phyloP scores from a whole-genome alignment of 2,797 vertebrate species.

The Mormyrops attenuatus region DNA sequence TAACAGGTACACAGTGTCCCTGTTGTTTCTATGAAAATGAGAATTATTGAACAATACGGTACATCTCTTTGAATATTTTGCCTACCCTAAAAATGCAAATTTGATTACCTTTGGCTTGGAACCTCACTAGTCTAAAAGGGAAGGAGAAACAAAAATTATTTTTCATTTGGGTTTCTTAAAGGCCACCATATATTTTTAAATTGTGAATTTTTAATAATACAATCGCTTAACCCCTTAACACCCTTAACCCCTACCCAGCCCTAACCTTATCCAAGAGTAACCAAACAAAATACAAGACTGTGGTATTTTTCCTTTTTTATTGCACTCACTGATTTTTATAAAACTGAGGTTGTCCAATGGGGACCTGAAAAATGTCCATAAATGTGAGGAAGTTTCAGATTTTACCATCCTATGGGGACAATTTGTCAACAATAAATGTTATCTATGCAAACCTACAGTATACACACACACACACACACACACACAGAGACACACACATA shows the following conservation, averaged over 20 bases:
- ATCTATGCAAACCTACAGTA: neutral
- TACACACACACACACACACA: neutral
- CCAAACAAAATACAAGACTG: neutral
- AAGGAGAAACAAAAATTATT: neutral
- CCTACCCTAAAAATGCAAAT: neutral
- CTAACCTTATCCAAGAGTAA: neutral
- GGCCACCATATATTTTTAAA: neutral
- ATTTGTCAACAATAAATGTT: neutral
- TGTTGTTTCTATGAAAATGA: neutral
- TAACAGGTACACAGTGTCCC: neutral
- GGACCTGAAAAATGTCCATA: neutral
- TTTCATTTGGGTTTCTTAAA: neutral
- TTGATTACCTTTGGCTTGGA: neutral
- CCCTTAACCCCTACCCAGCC: neutral
- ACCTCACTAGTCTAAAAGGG: neutral
- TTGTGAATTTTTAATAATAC: neutral
- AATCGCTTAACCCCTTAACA: neutral
- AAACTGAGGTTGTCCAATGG: neutral
- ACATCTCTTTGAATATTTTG: neutral
- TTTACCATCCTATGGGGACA: neutral
- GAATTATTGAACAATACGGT: neutral
- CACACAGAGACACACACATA: neutral
- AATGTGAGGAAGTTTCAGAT: neutral
- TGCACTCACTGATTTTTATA: neutral
- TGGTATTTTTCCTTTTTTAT: neutral